Evolutionary conservation across 2,797 vertebrate genomes (phyloP).

Genomic region (Gymnothorax reevesii): DNA sequence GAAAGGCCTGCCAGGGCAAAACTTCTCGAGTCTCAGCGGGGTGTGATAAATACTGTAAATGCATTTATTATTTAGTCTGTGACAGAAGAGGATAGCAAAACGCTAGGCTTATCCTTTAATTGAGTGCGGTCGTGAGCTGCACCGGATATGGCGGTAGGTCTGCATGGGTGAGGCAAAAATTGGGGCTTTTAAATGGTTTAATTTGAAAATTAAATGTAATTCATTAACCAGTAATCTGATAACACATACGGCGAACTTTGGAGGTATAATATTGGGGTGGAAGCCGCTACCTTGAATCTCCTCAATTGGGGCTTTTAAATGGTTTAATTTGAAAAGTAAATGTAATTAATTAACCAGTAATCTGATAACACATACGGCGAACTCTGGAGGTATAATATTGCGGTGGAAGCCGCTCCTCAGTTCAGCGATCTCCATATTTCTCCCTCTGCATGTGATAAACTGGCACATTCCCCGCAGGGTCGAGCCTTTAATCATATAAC

Average conservation of each 20-base stretch:
- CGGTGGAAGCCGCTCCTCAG: not conserved
- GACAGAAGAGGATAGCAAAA: too few species aligned
- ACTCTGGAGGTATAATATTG: not conserved
- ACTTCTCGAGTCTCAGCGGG: not conserved
- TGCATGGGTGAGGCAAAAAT: too few species aligned
- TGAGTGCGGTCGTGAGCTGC: too few species aligned
- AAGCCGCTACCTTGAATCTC: not conserved
- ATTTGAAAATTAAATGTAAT: not conserved
- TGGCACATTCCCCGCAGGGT: not conserved
- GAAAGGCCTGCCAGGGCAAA: too few species aligned
- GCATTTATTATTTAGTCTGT: not conserved
- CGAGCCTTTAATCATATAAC: not conserved
- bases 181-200: too few species aligned
- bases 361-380: not conserved
- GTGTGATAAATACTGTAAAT: not conserved
- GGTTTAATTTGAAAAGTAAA: not conserved
- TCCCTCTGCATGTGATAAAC: not conserved
- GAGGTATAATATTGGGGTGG: not conserved
- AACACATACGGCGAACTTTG: not conserved
- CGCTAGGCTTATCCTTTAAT: too few species aligned
- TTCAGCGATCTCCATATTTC: not conserved
- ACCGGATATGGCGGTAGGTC: too few species aligned
- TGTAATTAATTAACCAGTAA: not conserved
- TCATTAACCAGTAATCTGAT: not conserved
- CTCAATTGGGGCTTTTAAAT: too few species aligned